Evolutionary conservation across 2,797 vertebrate species (phyloP), one percentile per base, ranked within the genome.

Genomic region (Leontopithecus rosalia): DNA sequence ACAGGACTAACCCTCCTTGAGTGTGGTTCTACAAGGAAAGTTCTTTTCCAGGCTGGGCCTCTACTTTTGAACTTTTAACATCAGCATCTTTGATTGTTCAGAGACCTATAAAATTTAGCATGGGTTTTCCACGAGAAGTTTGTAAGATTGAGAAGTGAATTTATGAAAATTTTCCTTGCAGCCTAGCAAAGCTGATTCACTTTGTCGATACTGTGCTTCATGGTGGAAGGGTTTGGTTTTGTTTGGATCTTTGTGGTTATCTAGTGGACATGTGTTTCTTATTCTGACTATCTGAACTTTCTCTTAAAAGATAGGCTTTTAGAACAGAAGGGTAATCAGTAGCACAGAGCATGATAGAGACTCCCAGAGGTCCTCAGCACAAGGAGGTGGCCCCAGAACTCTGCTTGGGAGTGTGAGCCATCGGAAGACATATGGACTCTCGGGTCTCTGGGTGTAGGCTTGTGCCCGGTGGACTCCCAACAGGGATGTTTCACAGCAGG

Each of bases 251-350:
- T 64, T 76, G 72, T 55, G 94, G 58, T 61, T 50, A n/a, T 92
- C 36, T 77, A 20, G 14, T 30, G 70, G 80, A 90, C 91, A 81
- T 85, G 72, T 84, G 81, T 91, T 93, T 96, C 84, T 93, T 90
- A 91, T 90, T 92, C 67, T 33, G 3, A 84, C 64, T 83, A 15
- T 50, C 81, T 39, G 20, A 79, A 82, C 84, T 95, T 91, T 92
- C 81, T 52, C 82, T 57, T 30, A 14, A 94, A 75, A 90, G 48
- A 48, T 28, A 39, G 36, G 19, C 43, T 55, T 4, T 75, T 76
- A 14, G 48, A 39, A 7, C 17, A 28, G 70, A 10, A 73, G 73
- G 73, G 33, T 36, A 0, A 43, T 39, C 5, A 26, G 4, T 7
- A 9, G 57, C 57, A 7, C 0, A 4, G 39, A 76, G 41, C 3